Evolutionary conservation across 1,140 invertebrate species (phyloP), one percentile per base, ranked within the genome.

Genomic region (Scylla paramamosain): DNA sequence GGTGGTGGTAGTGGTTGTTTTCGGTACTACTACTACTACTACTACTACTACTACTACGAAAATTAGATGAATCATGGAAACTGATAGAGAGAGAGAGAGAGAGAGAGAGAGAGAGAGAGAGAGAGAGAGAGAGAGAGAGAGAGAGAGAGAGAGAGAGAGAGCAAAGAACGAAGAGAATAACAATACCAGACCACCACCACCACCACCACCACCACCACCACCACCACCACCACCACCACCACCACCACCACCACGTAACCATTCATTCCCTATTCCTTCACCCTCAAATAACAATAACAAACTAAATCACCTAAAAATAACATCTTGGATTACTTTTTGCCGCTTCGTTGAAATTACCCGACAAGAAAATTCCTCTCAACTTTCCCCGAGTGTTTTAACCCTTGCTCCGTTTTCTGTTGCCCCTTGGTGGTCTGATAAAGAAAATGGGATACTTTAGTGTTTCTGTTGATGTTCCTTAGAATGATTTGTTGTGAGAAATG

Each of bases 41-140:
- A 88, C 14, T 88, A 88, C 52, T 59, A 59, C 52, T 59, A 59
- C 52, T 59, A 59, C 52, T 59, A 59, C 2, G 39, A 39, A 39
- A 39, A 39, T 2, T 39, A 6, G 39, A 39, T 39, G 39, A 6
- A 39, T 39, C 1, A 39, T 39, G 39, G 6, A 39, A 39, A 59
- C 52, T 20, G 16, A 59, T 14, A 4, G 2, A 59, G 10, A 59
- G 52, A 59, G 46, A 88, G 32, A 25, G 32, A 25, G 31, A 31
- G 86, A 88, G 86, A 88, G 29, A 88, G 86, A 88, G 86, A 88
- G 86, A 88, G 86, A 88, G 86, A 88, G 86, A 88, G 86, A 88
- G 86, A 88, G 86, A 88, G 86, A 88, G 29, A 88, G 86, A 88
- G 86, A 88, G 86, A 88, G 86, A 88, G 86, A 88, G 86, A 88